These are phyloP conservation scores for Heliornis fulica DNA, from an alignment of 2,113 vertebrate genomes.

Conservation along the genomic window DNA sequence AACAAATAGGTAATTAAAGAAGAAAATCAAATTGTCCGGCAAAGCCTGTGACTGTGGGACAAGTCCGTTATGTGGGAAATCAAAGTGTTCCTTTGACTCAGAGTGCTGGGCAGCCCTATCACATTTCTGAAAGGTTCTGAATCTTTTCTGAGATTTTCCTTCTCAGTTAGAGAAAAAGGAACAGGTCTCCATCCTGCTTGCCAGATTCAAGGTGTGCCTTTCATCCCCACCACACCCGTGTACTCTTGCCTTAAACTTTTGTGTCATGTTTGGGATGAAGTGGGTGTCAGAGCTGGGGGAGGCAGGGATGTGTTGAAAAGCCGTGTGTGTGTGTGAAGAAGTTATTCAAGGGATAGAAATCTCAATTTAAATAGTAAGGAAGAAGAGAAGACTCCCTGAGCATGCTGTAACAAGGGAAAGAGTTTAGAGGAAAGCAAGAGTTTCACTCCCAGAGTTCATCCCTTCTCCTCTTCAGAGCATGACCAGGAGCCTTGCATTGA, in stretches of 20 bases:
- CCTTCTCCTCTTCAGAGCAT: not conserved
- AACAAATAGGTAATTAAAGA: not conserved
- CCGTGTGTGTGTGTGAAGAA: not conserved
- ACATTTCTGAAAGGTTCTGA: not conserved
- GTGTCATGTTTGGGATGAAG: not conserved
- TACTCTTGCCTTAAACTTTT: conserved; percentile 20
- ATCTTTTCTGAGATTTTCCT: not conserved
- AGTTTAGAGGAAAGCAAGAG: not conserved
- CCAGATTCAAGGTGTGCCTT: not conserved
- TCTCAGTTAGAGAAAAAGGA: not conserved
- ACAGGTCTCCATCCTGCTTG: not conserved
- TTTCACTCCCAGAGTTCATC: not conserved
- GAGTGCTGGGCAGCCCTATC: not conserved
- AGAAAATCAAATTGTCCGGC: not conserved
- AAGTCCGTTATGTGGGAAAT: not conserved
- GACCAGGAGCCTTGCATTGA: not conserved
- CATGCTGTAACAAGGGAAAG: not conserved
- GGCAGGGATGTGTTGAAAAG: conserved; percentile 32
- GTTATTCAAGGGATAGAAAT: not conserved
- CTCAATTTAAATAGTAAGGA: not conserved
- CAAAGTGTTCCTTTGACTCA: not conserved
- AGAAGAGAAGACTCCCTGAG: not conserved
- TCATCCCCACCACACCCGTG: not conserved
- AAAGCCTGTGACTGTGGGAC: not conserved
- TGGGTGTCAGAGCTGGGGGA: conserved; percentile 19